Conservation (phyloP, 92 coral and sea anemone species). For the Porites rus region DNA sequence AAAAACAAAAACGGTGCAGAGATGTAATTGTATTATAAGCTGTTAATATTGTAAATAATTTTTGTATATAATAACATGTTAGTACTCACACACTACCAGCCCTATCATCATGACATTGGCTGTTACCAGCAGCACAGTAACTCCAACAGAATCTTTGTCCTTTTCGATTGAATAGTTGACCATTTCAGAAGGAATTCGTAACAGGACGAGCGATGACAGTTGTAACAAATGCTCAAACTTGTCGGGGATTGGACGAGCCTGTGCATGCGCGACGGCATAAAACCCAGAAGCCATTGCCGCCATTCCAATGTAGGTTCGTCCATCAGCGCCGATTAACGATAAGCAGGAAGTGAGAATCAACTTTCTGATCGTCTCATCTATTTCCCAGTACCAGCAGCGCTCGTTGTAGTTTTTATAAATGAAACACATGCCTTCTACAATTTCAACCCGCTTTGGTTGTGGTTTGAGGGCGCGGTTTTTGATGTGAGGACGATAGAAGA, state of each 20-base stretch:
- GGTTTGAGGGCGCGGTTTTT: slow-evolving; percentile 27
- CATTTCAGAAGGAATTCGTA: slow-evolving; percentile 63
- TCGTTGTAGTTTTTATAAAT: slow-evolving; percentile 78
- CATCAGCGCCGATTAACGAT: slow-evolving; percentile 78
- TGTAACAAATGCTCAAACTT: slow-evolving; percentile 56
- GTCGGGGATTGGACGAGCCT: slow-evolving; percentile 73
- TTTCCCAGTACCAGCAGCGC: slow-evolving; percentile 83
- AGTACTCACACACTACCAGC: slow-evolving; percentile 68
- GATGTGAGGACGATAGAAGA: slow-evolving; percentile 64
- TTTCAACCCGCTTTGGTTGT: slow-evolving; percentile 41
- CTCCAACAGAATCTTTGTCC: slow-evolving; percentile 77
- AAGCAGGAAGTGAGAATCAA: slow-evolving; percentile 74
- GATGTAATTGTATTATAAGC: no score
- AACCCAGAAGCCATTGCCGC: slow-evolving; percentile 84
- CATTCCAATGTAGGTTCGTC: slow-evolving; percentile 77
- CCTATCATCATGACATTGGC: slow-evolving; percentile 71
- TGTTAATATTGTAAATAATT: no score
- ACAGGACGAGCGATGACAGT: slow-evolving; percentile 34
- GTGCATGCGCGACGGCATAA: slow-evolving; percentile 79
- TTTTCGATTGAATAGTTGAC: slow-evolving; percentile 72
- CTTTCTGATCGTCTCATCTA: slow-evolving; percentile 74
- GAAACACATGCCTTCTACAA: slow-evolving; percentile 80
- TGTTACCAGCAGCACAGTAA: slow-evolving; percentile 64
- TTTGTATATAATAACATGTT: no score
- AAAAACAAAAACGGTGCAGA: no score